Percentiles rank a stretch among this genome's conserved stretches.
These are phyloP conservation scores for Nibea albiflora DNA, from an alignment of 2,113 vertebrate species.

Conservation along the genomic window DNA sequence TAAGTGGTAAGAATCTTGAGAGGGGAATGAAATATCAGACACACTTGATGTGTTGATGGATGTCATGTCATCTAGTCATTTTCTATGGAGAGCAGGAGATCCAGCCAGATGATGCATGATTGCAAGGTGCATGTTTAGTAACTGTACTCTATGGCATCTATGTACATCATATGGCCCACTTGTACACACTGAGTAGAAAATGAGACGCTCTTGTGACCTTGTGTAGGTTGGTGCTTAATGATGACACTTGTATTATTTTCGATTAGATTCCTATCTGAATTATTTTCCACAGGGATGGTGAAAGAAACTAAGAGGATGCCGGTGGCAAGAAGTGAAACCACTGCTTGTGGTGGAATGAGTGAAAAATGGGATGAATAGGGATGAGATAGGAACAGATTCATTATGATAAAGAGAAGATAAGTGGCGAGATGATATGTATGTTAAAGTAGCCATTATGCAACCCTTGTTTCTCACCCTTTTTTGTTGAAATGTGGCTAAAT, in stretches of 20 bases:
- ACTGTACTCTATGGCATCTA: neutral
- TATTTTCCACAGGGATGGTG: neutral
- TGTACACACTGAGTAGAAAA: constrained; percentile 3
- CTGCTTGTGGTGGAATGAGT: neutral
- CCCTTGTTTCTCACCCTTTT: neutral
- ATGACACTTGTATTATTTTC: neutral
- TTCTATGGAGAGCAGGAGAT: no score
- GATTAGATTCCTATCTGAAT: no score
- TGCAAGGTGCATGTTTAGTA: neutral
- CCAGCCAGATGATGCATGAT: no score
- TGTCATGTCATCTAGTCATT: no score
- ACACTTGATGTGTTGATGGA: no score
- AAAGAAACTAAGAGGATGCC: neutral
- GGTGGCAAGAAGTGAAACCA: neutral
- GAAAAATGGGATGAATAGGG: neutral
- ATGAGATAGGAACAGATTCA: neutral
- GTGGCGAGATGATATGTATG: neutral
- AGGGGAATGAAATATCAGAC: no score
- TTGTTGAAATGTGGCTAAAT: neutral
- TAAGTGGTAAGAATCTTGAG: no score
- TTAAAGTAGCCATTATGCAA: neutral
- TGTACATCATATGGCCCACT: neutral
- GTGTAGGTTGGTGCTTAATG: constrained; percentile 6
- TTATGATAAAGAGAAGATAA: neutral
- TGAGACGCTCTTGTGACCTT: constrained; percentile 26